Conservation (phyloP, 2,113 vertebrate genomes). For the cattle (Bos taurus) region ARS-UCD2.0 NC_037336.1:26336501-26337000, state of each 20-base stretch:
- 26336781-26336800: too few relatives aligned
- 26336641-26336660: neutral
- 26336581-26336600: neutral
- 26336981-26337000: too few relatives aligned
- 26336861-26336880: too few relatives aligned
- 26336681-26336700: neutral
- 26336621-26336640: neutral
- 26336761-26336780: neutral
- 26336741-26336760: neutral
- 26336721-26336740: neutral
- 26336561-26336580: neutral
- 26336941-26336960: too few relatives aligned
- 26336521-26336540: neutral
- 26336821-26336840: too few relatives aligned
- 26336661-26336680: neutral
- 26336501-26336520: neutral
- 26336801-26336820: too few relatives aligned
- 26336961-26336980: too few relatives aligned
- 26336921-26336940: too few relatives aligned
- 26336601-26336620: neutral
- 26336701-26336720: neutral
- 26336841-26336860: too few relatives aligned
- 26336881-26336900: too few relatives aligned
- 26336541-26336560: neutral
- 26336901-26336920: too few relatives aligned